These are phyloP conservation scores for Calameuta idolon DNA, from an alignment of 2,888 invertebrate species.

Conservation along the genomic window DNA sequence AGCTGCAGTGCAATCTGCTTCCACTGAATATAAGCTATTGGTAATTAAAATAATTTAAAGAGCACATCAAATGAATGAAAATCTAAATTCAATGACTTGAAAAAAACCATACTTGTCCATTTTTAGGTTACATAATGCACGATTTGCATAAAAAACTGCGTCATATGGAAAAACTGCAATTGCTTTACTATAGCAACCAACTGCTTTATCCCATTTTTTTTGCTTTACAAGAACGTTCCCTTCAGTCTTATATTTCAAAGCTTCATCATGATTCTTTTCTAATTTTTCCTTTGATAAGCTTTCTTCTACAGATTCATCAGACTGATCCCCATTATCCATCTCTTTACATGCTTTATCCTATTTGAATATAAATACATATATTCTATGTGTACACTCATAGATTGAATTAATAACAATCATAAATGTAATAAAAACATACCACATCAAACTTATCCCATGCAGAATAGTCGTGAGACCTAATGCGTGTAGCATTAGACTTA, in stretches of 20 bases:
- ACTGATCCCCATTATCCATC: slow-evolving; percentile 58
- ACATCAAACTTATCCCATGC: slow-evolving; percentile 86
- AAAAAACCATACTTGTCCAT: slow-evolving; percentile 75
- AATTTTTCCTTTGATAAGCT: slow-evolving; percentile 67
- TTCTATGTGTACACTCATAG: background rate
- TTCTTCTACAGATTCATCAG: slow-evolving; percentile 68
- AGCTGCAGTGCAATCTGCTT: slow-evolving; percentile 85
- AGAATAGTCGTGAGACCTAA: slow-evolving; percentile 75
- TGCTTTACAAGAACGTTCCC: slow-evolving; percentile 86
- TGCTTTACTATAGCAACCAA: slow-evolving; percentile 87
- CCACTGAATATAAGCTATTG: slow-evolving; percentile 75
- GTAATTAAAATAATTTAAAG: background rate
- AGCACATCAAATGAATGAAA: slow-evolving; percentile 34
- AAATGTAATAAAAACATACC: slow-evolving; percentile 64
- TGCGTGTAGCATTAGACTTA: slow-evolving; percentile 65
- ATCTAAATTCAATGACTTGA: background rate
- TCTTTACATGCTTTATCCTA: slow-evolving; percentile 77
- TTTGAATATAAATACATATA: slow-evolving; percentile 32
- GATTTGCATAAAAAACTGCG: slow-evolving; percentile 86
- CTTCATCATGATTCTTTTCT: slow-evolving; percentile 70
- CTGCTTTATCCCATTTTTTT: slow-evolving; percentile 87
- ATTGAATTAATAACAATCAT: background rate
- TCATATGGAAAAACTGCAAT: slow-evolving; percentile 84
- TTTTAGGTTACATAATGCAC: slow-evolving; percentile 89
- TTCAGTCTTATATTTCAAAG: slow-evolving; percentile 78